A percentile compares a stretch with the other conserved stretches of the same genome.
phyloP scores from a whole-genome alignment of 1,140 invertebrate genomes.

The Harpegnathos saltator region DNA sequence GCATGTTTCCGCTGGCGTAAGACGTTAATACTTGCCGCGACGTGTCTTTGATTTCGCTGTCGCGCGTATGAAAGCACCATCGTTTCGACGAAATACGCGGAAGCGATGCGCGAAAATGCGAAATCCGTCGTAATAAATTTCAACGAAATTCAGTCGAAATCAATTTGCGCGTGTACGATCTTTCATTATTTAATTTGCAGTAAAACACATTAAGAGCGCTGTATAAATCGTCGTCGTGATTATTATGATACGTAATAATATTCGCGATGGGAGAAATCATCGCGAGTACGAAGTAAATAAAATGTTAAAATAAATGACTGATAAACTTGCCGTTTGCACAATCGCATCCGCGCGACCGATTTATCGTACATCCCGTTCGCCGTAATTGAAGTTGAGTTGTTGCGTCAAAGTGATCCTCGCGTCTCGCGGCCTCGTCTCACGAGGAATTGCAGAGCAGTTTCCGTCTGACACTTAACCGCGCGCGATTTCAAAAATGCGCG shows the following conservation, averaged over 20 bases:
- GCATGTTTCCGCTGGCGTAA: conserved; percentile 30
- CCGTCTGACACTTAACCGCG: conserved; percentile 42
- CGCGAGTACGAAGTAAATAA: neutral
- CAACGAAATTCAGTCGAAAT: conserved; percentile 3
- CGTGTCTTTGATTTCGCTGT: neutral
- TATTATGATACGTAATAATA: neutral
- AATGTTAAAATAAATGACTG: neutral
- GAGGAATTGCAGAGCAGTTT: conserved; percentile 42
- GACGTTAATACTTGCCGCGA: conserved; percentile 38
- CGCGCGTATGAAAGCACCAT: conserved; percentile 1
- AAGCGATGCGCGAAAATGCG: neutral
- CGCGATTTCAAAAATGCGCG: conserved; percentile 47
- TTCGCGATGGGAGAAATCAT: neutral
- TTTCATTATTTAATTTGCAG: conserved; percentile 15
- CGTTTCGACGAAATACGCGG: neutral
- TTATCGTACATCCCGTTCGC: neutral
- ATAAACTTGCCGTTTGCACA: conserved; percentile 1
- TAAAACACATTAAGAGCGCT: neutral
- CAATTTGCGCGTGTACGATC: conserved; percentile 14
- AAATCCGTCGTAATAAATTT: neutral
- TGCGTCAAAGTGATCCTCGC: neutral
- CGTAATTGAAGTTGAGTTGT: neutral
- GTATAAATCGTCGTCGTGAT: neutral
- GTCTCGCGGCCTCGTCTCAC: neutral
- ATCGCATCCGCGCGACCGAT: conserved; percentile 11